A percentile compares a stretch with the other conserved stretches of the same genome.
These are phyloP conservation scores for Ligdia adustata DNA, from an alignment of 2,888 invertebrate species.

Conservation along the genomic window DNA sequence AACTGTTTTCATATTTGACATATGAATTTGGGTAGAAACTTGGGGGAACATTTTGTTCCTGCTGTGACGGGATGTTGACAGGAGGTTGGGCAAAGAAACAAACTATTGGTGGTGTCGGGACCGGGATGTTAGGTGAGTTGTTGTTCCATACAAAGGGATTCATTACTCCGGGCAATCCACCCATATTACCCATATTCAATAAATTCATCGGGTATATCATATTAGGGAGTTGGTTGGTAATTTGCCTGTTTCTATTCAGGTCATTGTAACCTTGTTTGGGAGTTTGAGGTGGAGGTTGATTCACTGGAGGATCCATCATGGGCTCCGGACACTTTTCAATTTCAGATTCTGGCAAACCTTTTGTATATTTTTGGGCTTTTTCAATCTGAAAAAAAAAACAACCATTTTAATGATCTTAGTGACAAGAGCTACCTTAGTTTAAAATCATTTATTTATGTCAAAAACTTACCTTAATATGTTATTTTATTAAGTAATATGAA, in stretches of 20 bases:
- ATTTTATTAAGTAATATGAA: too few relatives aligned
- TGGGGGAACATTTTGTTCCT: conserved; percentile 3
- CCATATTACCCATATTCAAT: background rate
- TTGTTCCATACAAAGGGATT: conserved; percentile 1
- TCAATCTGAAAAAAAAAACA: conserved; percentile 51
- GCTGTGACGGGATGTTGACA: background rate
- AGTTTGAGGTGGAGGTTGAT: background rate
- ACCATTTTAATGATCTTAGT: too few relatives aligned
- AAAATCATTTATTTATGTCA: too few relatives aligned
- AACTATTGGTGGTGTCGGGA: conserved; percentile 1
- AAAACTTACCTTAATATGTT: too few relatives aligned
- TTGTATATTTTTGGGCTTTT: conserved; percentile 49
- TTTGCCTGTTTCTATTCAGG: conserved; percentile 41
- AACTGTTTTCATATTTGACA: background rate
- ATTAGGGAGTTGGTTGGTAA: conserved; percentile 33
- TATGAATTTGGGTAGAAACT: background rate
- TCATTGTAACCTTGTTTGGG: conserved; percentile 40
- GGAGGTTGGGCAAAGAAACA: conserved; percentile 5
- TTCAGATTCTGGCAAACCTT: conserved; percentile 20
- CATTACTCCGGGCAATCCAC: background rate
- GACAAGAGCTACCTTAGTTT: too few relatives aligned
- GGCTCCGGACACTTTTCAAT: conserved; percentile 56
- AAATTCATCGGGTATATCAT: conserved; percentile 16
- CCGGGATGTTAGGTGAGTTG: background rate
- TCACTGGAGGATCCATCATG: conserved; percentile 44